These are phyloP conservation scores for Lepidochrysops patricia DNA, from an alignment of 2,888 invertebrate species.

Conservation along the genomic window DNA sequence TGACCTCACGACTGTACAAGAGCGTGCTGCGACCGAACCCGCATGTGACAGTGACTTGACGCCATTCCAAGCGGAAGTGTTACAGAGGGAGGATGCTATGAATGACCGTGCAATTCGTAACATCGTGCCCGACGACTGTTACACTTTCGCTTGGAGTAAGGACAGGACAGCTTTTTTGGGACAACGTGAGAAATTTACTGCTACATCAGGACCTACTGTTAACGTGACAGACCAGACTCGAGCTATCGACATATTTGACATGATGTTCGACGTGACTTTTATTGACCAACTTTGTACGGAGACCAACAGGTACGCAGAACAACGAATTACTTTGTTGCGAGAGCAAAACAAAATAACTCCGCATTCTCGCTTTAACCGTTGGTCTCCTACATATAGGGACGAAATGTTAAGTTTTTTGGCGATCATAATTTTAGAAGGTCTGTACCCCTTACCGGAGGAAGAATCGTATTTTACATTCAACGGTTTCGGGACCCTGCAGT, in stretches of 20 bases:
- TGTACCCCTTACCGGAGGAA: conserved; percentile 26
- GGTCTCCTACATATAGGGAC: conserved; percentile 21
- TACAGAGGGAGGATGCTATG: not conserved
- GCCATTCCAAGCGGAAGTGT: not conserved
- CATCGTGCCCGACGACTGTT: conserved; percentile 19
- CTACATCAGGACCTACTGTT: conserved; percentile 26
- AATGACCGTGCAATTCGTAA: conserved; percentile 19
- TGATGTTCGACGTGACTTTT: conserved; percentile 23
- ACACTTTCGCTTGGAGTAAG: conserved; percentile 23
- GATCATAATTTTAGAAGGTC: conserved; percentile 24
- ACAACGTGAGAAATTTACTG: conserved; percentile 23
- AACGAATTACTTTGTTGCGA: conserved; percentile 17
- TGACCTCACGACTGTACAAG: not conserved
- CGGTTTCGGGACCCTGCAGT: conserved; percentile 26
- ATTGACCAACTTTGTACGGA: conserved; percentile 23
- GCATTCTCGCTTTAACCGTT: conserved; percentile 15
- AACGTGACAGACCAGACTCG: conserved; percentile 19
- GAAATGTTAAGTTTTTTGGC: conserved; percentile 26
- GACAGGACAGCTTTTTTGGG: conserved; percentile 19
- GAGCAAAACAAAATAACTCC: conserved; percentile 16
- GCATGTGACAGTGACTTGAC: conserved; percentile 1
- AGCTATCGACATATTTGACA: conserved; percentile 21
- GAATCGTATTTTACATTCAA: conserved; percentile 25
- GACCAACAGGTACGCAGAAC: conserved; percentile 23
- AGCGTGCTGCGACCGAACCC: not conserved